Evolutionary conservation across 2,113 vertebrate genomes (phyloP), one percentile per base, ranked within the genome.

Genomic region (Hepsetus odoe): DNA sequence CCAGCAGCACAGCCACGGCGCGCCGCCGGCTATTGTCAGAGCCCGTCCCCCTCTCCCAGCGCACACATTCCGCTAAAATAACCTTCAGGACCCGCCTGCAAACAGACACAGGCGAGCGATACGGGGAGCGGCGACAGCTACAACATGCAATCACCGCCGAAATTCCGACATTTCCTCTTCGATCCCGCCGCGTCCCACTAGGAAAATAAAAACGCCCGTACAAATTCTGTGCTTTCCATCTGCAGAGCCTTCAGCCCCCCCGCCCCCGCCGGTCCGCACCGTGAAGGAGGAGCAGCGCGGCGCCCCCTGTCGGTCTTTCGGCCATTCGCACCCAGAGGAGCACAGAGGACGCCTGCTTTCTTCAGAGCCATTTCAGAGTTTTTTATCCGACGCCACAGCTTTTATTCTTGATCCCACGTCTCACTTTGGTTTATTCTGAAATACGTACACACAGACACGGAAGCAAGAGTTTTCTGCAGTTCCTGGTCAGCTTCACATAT

Each of bases 121-220:
- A 2, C 16, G 7, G 28, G 62, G 12, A 24, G 7, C 8, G 55
- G 55, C 32, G 65, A 65, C 32, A 1, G 30, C 61, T 35, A 64
- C 12, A 22, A 20, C 12, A 22, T 35, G 16, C n/a, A 74, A 46
- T 13, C 33, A 59, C 72, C 18, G 40, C 20, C 59, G 66, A 61
- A 35, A 56, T 28, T 22, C 14, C 14, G 20, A 69, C 53, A 69
- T 61, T 26, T 24, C 26, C n/a, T 5, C 32, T 18, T 49, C 38
- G 64, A 49, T 46, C 53, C 67, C 77, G 28, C 30, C 38, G 64
- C 69, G 65, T 58, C 53, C 72, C 65, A 70, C 53, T 68, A 80
- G 24, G 64, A 58, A 64, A 77, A 59, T 77, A 53, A 65, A 87
- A 84, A 86, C 89, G 88, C 83, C 86, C 87, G 88, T 81, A 70